Base-by-base conservation (phyloP, 2,888 invertebrate genomes). In the Brachyptera risi region DNA sequence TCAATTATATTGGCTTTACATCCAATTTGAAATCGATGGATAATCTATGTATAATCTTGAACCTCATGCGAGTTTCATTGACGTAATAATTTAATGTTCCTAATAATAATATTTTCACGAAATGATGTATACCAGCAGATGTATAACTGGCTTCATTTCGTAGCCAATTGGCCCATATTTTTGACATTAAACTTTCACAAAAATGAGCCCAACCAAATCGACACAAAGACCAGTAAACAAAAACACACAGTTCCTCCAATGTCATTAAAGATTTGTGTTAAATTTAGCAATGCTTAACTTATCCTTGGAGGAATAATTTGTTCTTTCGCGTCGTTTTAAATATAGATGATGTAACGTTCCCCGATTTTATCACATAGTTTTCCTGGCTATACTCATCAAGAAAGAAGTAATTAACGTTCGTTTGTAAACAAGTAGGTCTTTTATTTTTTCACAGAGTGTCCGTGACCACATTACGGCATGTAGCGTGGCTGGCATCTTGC, bases 401-500 rank as follows among this genome's bases (percentile, higher is more conserved):
- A n/a, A n/a, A 11, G 31, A 7, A 11, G 31, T 31, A 5, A 31
- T 31, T 31, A 7, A 7, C 31, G 7, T 31, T 11, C 31, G 31
- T 31, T 31, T 31, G 7, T 5, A 31, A 31, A 11, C 31, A 31
- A 31, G 11, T 5, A 31, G 11, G 31, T 31, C 31, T n/a, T n/a
- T 31, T 5, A 11, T 31, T 31, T 5, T 31, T 31, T 69, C 77
- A 58, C 74, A 84, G 84, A 78, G 72, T 66, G 76, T 79, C 57
- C 78, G 80, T 71, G 84, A 84, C 65, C 73, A 79, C 37, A 73
- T 79, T 9, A 78, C 81, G 2, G 75, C 76, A 38, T 79, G 79
- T 56, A 82, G 80, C 68, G 76, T 83, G 63, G 77, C 82, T 56
- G 77, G 81, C 15, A 81, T 83, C 69, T 69, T 84, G 61, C 80